Evolutionary conservation across 1,140 invertebrate genomes (phyloP), one percentile per base, ranked within the genome.

Genomic region (Ephestia elutella): DNA sequence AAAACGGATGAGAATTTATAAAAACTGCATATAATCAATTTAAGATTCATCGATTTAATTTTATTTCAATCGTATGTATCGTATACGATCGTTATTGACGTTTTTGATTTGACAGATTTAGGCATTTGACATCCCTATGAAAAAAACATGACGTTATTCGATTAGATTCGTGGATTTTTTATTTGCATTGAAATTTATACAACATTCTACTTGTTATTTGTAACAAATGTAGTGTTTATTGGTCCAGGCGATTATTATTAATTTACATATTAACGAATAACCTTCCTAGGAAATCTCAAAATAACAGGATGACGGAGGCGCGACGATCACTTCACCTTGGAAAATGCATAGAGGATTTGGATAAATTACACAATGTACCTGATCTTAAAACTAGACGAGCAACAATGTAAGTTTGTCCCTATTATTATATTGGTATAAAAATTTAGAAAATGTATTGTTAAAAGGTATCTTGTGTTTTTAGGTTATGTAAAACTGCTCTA

Each of bases 401-500:
- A 51, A 87, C 79, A 54, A 71, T 89, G 90, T 91, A 79, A 83
- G 88, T 86, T 63, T 59, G 18, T 57, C 15, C 13, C 10, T 4
- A 38, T 15, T 63, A 19, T 18, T 30, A 61, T 11, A 32, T 44
- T 44, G n/a, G 15, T 10, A 44, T 44, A 44, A 15, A 44, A 44
- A 5, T 1, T 44, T 17, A 5, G 1, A 32, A 44, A 15, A 44
- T 44, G n/a, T 32, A 44, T 15, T 44, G 38, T 2, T 44, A 15
- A 44, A 15, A 15, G n/a, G 48, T 58, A 61, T 19, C 18, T 59
- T 59, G 5, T 32, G 1, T 56, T 77, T 79, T 35, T 64, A 89
- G 89, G 78, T 80, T 92, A 68, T 89, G 89, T 21, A 88, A 89
- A 62, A 90, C 90, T 56, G 90, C 93, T n/a, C 77, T 87, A 17